Conservation (phyloP, 2,888 invertebrate species). For the Syrista parreyssii region DNA sequence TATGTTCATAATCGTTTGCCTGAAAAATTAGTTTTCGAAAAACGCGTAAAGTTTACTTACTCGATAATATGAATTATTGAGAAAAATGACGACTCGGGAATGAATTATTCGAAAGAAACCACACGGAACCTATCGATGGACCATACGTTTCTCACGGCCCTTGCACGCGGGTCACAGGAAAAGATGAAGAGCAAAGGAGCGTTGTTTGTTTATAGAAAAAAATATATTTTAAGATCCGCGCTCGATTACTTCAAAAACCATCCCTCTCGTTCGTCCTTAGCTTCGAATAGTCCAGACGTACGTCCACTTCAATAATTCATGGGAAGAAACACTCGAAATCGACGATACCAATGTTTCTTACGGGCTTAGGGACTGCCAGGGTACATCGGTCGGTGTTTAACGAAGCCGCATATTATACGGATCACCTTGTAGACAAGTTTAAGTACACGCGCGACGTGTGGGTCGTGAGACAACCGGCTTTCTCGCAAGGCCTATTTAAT, state of each 20-base stretch:
- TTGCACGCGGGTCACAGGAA: accelerated
- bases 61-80: no score
- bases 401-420: slow-evolving; percentile 21
- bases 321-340: not conserved
- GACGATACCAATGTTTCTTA: not conserved
- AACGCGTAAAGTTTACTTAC: no score
- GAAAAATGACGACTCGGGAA: no score
- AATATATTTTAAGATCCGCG: not conserved
- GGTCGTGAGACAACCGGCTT: slow-evolving; percentile 1
- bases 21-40: no score
- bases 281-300: not conserved
- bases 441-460: slow-evolving; percentile 10
- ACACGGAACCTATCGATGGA: not conserved
- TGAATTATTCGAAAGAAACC: no score
- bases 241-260: not conserved
- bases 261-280: not conserved
- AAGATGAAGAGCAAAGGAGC: no score
- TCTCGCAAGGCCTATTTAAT: not conserved
- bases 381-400: slow-evolving; percentile 10
- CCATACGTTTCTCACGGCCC: not conserved
- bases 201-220: not conserved
- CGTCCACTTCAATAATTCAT: not conserved
- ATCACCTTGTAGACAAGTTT: slow-evolving; percentile 23
- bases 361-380: not conserved
- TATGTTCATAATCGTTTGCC: no score